Base-by-base conservation (phyloP, 2,113 vertebrate genomes). In the Salminus brasiliensis region DNA sequence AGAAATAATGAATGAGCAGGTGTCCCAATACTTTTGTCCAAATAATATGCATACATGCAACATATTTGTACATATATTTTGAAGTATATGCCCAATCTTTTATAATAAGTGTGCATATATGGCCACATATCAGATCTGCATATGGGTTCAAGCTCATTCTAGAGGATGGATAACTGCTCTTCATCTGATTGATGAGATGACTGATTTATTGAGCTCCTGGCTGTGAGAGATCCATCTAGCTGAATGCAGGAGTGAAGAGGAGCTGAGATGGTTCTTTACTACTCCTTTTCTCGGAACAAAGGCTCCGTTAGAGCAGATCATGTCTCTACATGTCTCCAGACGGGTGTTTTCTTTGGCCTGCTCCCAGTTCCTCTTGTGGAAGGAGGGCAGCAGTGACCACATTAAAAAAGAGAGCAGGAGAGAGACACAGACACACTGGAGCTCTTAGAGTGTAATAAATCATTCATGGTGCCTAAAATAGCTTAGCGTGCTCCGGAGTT, bases 321-420 rank as follows among this genome's bases (percentile, higher is more conserved):
- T 76, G 84, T 83, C 84, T 79, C 65, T 74, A 69, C 84, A 72
- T 83, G 84, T 85, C 78, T 82, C 30, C 67, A 77, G 65, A 74
- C 70, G 72, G 72, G 66, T 85, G 78, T 79, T 83, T 83, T 78
- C 69, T 76, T 79, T 66, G 78, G 74, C 29, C 78, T 52, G 41
- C 78, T 85, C 71, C 62, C 75, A 60, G 43, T 79, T 83, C 49
- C 47, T 47, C 52, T 81, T 72, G 43, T 18, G 75, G 71, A 77
- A 75, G 55, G 47, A 75, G 65, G 53, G 68, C 18, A 68, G 76
- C 75, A 43, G 67, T 79, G 80, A 72, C 72, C 71, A 75, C 63
- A 72, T 69, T 63, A 55, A 55, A 72, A 53, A 73, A 52, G 11
- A 36, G 15, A 9, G 52, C 59, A 18, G 23, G 4, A 53, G 5